These are phyloP conservation scores for Diloba caeruleocephala DNA, from an alignment of 2,888 invertebrate genomes.

Conservation along the genomic window DNA sequence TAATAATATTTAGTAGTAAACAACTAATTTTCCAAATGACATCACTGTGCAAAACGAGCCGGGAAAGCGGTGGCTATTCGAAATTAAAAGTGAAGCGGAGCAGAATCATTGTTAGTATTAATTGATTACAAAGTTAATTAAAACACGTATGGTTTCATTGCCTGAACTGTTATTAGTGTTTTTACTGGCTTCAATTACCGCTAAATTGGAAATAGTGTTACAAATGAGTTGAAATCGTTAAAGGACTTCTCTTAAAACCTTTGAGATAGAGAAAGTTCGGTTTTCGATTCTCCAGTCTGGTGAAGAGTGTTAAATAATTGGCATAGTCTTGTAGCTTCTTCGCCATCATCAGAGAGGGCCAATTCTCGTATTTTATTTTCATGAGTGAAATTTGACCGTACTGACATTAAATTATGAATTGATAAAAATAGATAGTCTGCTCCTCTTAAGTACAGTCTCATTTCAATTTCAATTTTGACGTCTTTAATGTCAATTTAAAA, in stretches of 20 bases:
- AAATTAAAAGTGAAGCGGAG: conserved; percentile 52
- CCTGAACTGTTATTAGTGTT: conserved; percentile 41
- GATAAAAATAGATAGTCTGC: no score
- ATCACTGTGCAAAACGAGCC: conserved; percentile 37
- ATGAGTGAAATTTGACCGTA: no score
- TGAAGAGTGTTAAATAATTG: no score
- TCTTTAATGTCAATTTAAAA: no score
- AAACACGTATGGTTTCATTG: conserved; percentile 47
- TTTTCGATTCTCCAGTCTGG: no score
- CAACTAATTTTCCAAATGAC: conserved; percentile 18
- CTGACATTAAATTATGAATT: no score
- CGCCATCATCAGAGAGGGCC: no score
- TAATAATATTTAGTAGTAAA: no score
- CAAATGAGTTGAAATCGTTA: conserved; percentile 6
- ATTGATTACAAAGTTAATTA: conserved; percentile 52
- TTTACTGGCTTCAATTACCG: conserved; percentile 47
- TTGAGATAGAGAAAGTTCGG: not conserved
- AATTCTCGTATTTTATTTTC: no score
- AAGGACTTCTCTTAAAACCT: conserved; percentile 21
- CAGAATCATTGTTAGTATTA: conserved; percentile 47
- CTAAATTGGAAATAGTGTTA: conserved; percentile 27
- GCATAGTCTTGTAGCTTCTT: no score
- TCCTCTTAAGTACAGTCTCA: no score
- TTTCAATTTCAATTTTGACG: no score
- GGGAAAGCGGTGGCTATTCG: conserved; percentile 28